Evolutionary conservation across 2,113 vertebrate species (phyloP), one percentile per base, ranked within the genome.

Genomic region (Crypturellus undulatus): DNA sequence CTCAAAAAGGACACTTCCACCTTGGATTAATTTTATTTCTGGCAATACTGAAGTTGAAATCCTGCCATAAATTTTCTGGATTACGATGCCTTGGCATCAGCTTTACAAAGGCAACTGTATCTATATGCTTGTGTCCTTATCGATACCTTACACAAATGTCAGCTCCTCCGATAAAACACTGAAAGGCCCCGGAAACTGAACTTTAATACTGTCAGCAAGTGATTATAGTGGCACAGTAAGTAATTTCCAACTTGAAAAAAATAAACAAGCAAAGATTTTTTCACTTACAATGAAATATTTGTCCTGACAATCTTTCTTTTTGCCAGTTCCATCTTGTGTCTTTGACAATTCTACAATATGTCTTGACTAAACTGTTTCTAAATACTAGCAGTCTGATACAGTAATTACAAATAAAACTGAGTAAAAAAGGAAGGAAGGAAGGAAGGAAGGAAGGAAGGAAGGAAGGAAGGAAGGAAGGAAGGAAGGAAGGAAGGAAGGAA

Each of bases 21-120:
- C 97, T 97, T 97, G 97, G 95, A 87, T 94, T 96, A 94, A 96
- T 97, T 97, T 96, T 96, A 97, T 96, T 96, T 95, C 95, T 94
- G 91, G 90, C 94, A 97, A 93, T 94, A 96, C 43, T 95, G 95
- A 97, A 93, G 72, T 80, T 98, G 97, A 97, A 97, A 96, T 81
- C 88, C 93, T 97, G 97, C 96, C 97, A 97, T 96, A 93, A 96
- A 97, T 12, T 25, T 96, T 93, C 82, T 95, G 92, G 94, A 96
- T 97, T 98, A 96, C 92, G 94, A 96, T 96, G 92, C 79, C 85
- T 95, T 97, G 97, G 96, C 97, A 96, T 92, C 81, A 75, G 90
- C 90, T 92, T 81, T 58, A 22, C 63, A 94, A 95, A 95, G 83
- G 96, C 80, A 90, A 92, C 43, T 72, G 77, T 84, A 96, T 79